Percentiles rank a stretch among this genome's conserved stretches.
Conservation (phyloP, 2,113 vertebrate genomes). For the Neogobius melanostomus region DNA sequence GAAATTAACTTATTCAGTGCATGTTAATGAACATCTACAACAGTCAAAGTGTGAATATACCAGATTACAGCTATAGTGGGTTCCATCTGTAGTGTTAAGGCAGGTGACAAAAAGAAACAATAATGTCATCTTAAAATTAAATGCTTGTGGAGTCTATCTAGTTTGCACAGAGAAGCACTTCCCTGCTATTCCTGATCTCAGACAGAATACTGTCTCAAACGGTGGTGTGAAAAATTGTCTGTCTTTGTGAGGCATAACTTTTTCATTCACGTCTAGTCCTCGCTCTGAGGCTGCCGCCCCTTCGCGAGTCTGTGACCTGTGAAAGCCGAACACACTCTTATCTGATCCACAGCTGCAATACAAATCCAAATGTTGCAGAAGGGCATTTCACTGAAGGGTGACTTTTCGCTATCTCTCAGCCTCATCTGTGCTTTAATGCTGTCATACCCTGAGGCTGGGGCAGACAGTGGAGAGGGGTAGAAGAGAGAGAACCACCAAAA, state of each 20-base stretch:
- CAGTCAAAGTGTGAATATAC: too few species aligned
- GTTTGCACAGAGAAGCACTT: constrained; percentile 19
- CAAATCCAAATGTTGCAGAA: constrained; percentile 40
- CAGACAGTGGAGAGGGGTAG: neutral
- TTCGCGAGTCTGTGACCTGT: constrained; percentile 36
- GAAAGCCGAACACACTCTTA: constrained; percentile 47
- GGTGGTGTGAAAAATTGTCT: constrained; percentile 12
- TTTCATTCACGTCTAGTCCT: constrained; percentile 42
- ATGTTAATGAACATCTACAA: too few species aligned
- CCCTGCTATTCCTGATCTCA: constrained; percentile 33
- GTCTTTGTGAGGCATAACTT: constrained; percentile 23
- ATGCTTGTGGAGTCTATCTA: constrained; percentile 22
- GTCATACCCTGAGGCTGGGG: neutral
- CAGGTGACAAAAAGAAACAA: too few species aligned
- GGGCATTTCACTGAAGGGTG: constrained; percentile 41
- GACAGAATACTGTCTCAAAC: constrained; percentile 15
- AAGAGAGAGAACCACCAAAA: neutral
- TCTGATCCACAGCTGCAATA: constrained; percentile 44
- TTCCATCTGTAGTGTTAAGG: too few species aligned
- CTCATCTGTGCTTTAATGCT: neutral
- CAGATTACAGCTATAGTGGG: too few species aligned
- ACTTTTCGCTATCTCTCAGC: constrained; percentile 28
- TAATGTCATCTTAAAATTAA: neutral
- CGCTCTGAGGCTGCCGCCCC: constrained; percentile 19
- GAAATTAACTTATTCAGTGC: too few species aligned